Evolutionary conservation across 2,113 vertebrate species (phyloP), one percentile per base, ranked within the genome.

Genomic region (Bubo blakistoni): DNA sequence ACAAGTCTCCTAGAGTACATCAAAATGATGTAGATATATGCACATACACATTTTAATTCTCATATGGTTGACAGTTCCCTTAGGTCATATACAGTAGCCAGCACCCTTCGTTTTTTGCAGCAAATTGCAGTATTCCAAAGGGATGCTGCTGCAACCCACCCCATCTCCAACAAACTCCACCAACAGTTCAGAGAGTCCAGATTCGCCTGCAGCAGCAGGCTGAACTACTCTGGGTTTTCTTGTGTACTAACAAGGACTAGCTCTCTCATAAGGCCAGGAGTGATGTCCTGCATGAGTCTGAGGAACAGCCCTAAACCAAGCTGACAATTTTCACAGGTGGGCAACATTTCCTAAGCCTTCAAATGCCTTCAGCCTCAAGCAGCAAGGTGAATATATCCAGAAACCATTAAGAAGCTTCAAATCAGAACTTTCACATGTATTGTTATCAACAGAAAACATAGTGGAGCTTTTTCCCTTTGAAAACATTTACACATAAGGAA

Each of bases 21-120:
- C 3, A 61, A 63, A 65, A 11, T 5, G 0, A 9, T 7, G n/a
- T 1, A 16, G n/a, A 44, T 18, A 5, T 0, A 10, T 0, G 4
- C 9, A 81, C 1, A 46, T 16, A 22, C 0, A 1, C 5, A 22
- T 63, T 85, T 92, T 9, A 13, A 36, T 27, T 66, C 51, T 88
- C n/a, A 4, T 2, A 5, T 3, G 4, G 26, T 0, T 38, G 22
- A 13, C 7, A 55, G 6, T 7, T 52, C 69, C 49, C 36, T 67
- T 19, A 55, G 44, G 30, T 30, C 9, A 2, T 2, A 10, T 8
- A 24, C 18, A 32, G 4, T 0, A 86, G 4, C 6, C 67, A 77
- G 9, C 12, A 42, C 2, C 42, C 34, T 2, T 13, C 5, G 5
- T 16, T 55, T 70, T 63, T 30, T 19, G 0, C 30, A 38, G 54